Conservation (phyloP, 2,888 invertebrate genomes). For the Ophraella communa region DNA sequence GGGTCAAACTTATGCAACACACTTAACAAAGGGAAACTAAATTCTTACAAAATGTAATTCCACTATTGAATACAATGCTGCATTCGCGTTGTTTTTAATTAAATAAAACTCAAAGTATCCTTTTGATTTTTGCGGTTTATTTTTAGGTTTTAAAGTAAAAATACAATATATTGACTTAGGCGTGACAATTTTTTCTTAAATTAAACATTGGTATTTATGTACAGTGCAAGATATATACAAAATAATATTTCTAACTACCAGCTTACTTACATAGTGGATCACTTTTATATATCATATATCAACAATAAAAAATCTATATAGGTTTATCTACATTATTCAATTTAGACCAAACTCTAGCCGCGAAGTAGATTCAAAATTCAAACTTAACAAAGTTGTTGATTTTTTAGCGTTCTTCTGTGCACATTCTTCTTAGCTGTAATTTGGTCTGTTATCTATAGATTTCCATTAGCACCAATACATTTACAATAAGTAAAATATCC, state of each 20-base stretch:
- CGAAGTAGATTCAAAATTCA: neutral
- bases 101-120: neutral
- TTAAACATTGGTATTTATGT: conserved; percentile 42
- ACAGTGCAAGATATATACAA: conserved; percentile 56
- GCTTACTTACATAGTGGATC: conserved; percentile 41
- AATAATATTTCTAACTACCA: conserved; percentile 46
- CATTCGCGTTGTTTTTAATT: no score
- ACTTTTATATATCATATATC: conserved; percentile 35
- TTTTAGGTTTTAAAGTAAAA: conserved; percentile 34
- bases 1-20: no score
- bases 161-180: conserved; percentile 41
- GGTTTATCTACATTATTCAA: conserved; percentile 12
- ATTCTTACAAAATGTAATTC: no score
- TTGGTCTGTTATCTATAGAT: conserved; percentile 11
- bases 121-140: conserved; percentile 10
- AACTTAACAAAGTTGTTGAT: no score
- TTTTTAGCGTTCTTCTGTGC: no score
- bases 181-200: conserved; percentile 41
- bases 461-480: conserved; percentile 57
- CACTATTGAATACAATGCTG: no score
- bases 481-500: conserved; percentile 45
- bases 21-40: no score
- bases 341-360: neutral
- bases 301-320: conserved; percentile 26
- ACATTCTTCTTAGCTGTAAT: neutral